phyloP scores from a whole-genome alignment of 2,113 vertebrate species.

The Pterophyllum scalare region DNA sequence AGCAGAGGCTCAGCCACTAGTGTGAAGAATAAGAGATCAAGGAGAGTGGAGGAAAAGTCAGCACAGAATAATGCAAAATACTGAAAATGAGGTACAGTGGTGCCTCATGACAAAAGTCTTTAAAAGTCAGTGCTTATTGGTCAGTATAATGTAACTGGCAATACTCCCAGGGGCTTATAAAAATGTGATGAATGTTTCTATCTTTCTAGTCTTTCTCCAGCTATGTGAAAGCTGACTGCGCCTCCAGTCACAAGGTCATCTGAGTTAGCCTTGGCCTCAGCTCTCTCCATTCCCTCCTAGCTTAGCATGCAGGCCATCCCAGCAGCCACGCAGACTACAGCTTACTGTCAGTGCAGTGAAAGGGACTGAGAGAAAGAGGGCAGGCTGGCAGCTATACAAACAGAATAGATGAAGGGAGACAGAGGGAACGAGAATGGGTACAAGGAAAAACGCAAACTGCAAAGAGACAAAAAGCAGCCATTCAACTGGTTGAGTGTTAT shows the following conservation, averaged over 20 bases:
- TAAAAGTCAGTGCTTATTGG: constrained; percentile 29
- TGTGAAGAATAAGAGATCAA: constrained; percentile 37
- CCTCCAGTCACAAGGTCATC: constrained; percentile 59
- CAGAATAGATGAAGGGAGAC: constrained; percentile 39
- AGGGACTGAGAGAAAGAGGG: constrained; percentile 18
- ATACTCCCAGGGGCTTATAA: constrained; percentile 29
- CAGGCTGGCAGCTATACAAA: constrained; percentile 45
- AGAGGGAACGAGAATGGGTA: constrained; percentile 4
- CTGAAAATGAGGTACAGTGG: constrained; percentile 4
- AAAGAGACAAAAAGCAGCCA: constrained; percentile 7
- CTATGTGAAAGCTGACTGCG: constrained; percentile 25
- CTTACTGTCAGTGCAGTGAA: constrained; percentile 53
- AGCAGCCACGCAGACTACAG: constrained; percentile 40
- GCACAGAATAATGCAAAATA: constrained; percentile 23
- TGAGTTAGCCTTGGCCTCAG: constrained; percentile 50
- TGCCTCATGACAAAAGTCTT: constrained; percentile 24
- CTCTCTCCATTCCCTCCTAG: constrained; percentile 27
- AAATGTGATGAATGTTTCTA: constrained; percentile 48
- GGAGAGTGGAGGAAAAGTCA: background rate
- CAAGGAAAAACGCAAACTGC: background rate
- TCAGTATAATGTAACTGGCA: constrained; percentile 43
- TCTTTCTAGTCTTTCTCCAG: constrained; percentile 13
- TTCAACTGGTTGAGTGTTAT: constrained; percentile 2
- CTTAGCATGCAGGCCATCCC: constrained; percentile 48
- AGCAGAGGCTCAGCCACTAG: constrained; percentile 15